Percentiles rank a stretch among this genome's conserved stretches.
Conservation (phyloP, 2,113 vertebrate species). For the Agapornis roseicollis region DNA sequence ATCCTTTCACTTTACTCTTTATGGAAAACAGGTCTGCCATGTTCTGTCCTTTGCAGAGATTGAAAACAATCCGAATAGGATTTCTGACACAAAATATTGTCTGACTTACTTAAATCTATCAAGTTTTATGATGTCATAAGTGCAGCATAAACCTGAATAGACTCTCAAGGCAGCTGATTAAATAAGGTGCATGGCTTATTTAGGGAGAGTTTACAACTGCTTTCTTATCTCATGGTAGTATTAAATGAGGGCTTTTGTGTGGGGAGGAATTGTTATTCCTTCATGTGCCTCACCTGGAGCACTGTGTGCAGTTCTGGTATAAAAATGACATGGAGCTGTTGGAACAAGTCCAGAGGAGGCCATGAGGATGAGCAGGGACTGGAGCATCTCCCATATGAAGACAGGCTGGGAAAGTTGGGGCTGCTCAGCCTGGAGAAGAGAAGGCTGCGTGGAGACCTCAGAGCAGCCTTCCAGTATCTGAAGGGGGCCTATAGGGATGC, state of each 20-base stretch:
- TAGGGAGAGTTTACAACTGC: background rate
- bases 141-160: background rate
- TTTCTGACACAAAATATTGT: background rate
- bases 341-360: too few relatives aligned
- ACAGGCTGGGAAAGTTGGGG: too few relatives aligned
- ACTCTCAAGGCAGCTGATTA: constrained; percentile 27
- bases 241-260: background rate
- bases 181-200: background rate
- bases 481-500: too few relatives aligned
- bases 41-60: background rate
- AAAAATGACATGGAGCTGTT: too few relatives aligned
- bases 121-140: constrained; percentile 24
- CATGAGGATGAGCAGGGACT: too few relatives aligned
- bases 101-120: constrained; percentile 21
- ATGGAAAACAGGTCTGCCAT: background rate
- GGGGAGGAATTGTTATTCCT: background rate
- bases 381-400: too few relatives aligned
- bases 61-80: background rate
- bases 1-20: background rate
- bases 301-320: too few relatives aligned
- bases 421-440: too few relatives aligned
- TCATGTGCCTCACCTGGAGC: too few relatives aligned
- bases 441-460: too few relatives aligned
- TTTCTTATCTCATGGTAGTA: background rate
- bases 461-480: too few relatives aligned